Evolutionary conservation across 1,140 invertebrate genomes (phyloP), one percentile per base, ranked within the genome.

Genomic region (Sinonovacula constricta): DNA sequence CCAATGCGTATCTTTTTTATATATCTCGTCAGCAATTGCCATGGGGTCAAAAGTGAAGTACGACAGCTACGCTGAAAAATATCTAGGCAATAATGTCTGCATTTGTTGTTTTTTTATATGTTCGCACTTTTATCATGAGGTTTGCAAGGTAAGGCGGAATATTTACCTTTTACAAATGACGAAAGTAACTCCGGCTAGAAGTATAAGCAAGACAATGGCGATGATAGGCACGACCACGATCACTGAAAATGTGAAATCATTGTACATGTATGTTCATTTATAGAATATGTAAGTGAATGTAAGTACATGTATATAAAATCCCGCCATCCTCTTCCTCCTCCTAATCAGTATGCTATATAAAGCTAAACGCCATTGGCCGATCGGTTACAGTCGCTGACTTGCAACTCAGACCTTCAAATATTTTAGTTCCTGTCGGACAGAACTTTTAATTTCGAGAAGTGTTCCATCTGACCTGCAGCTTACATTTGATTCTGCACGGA

Each of bases 141-240:
- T n/a, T n/a, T n/a, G 1, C 22, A 18, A 30, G 30, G n/a, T 3
- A 60, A 24, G 57, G 22, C n/a, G 39, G 18, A 30, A 7, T 28
- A 71, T 53, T 2, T 18, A 74, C 71, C 71, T 51, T 65, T 74
- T 74, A 45, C 71, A 74, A 49, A 74, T 74, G 31, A 74, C 26
- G 45, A 31, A 74, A 10, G 60, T 45, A 24, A 74, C 59, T 22
- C 24, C 71, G 2, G 36, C 36, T 18, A 74, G 24, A 34, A 65
- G 53, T 2, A 63, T n/a, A 15, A 74, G 18, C 7, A 65, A 30
- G 15, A 74, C 24, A 12, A 65, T 31, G 0, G 22, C 59, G 0
- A 56, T 60, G 3, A 74, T 3, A n/a, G 71, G 71, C 28, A 74
- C 45, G 1, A 74, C 26, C 24, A 74, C 56, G 1, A 65, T 14